Base-by-base conservation (phyloP, 1,140 invertebrate genomes). In the Diorhabda sublineata region DNA sequence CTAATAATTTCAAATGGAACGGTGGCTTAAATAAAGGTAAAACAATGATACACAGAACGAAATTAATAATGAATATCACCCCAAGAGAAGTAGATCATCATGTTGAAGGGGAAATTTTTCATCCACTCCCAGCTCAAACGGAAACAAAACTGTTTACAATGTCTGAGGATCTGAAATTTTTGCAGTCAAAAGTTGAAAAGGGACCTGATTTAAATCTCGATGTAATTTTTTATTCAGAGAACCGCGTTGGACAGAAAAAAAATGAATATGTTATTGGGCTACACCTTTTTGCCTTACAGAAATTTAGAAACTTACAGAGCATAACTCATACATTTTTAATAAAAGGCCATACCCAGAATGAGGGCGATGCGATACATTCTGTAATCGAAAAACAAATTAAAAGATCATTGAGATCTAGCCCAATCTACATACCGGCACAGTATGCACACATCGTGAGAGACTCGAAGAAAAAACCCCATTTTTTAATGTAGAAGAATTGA, bases 371-470 rank as follows among this genome's bases (percentile, higher is more conserved):
- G 66, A 45, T 67, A 61, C 41, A 61, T 9, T 62, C 42, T 43
- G 44, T 70, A 61, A 71, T 64, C 62, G 42, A 69, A 57, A 64
- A 67, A 68, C 45, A 44, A 68, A 9, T 67, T 52, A 66, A 44
- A 66, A 26, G 11, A 58, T 42, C 72, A 59, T 42, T 73, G 8
- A 72, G 67, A 71, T 68, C 71, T 5, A 73, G 73, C 58, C 74
- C 77, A 44, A 75, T 78, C 42, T 77, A 75, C 57, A 62, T 74
- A 9, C 73, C 71, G 26, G 67, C 64, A 8, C 61, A 73, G 41
- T 73, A 68, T n/a, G 47, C 47, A 52, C 47, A 52, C 3, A 52
- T 52, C n/a, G n/a, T 52, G 6, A 52, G n/a, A n/a, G 47, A 4
- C n/a, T 52, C 47, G n/a, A 52, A 52, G n/a, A 52, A 52, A n/a